Percentiles rank a stretch among this genome's conserved stretches.
These are phyloP conservation scores for Zaprionus obscuricornis DNA, from an alignment of 2,888 invertebrate species.

Conservation along the genomic window DNA sequence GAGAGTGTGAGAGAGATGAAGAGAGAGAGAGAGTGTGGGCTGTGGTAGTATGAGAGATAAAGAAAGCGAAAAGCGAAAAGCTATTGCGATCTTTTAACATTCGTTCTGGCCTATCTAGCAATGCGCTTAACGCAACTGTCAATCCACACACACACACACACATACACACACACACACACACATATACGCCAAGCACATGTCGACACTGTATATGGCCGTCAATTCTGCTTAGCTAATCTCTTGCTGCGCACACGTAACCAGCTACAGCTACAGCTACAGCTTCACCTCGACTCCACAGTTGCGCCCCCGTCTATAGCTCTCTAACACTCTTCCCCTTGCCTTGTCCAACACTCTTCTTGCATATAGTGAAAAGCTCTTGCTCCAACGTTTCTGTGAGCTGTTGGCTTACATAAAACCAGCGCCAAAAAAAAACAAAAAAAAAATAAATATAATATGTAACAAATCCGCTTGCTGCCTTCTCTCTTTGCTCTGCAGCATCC, in stretches of 20 bases:
- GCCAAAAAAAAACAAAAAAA: slow-evolving; percentile 30
- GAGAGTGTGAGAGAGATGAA: background rate
- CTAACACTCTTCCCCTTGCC: background rate
- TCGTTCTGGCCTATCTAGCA: slow-evolving; percentile 1
- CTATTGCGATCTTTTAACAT: slow-evolving; percentile 30
- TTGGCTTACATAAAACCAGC: slow-evolving; percentile 49
- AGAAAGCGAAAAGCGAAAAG: background rate
- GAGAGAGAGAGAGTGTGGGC: background rate
- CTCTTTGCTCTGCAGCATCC: too few relatives aligned
- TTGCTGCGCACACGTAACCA: slow-evolving; percentile 63
- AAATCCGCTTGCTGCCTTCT: slow-evolving; percentile 61
- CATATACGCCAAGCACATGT: background rate
- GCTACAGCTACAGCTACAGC: slow-evolving; percentile 7
- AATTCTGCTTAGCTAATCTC: slow-evolving; percentile 74
- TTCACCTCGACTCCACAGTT: too few relatives aligned
- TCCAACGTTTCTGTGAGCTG: slow-evolving; percentile 20
- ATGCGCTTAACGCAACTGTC: slow-evolving; percentile 27
- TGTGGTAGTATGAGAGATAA: background rate
- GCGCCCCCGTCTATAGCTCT: background rate
- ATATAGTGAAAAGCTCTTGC: background rate
- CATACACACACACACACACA: background rate
- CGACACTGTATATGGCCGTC: slow-evolving; percentile 46
- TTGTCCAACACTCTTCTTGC: too few relatives aligned
- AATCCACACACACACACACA: slow-evolving; percentile 4
- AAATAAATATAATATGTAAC: slow-evolving; percentile 44